Conservation (phyloP, 30 jellyfish, hydroid and myxozoan species). For the Aurelia sp. region DNA sequence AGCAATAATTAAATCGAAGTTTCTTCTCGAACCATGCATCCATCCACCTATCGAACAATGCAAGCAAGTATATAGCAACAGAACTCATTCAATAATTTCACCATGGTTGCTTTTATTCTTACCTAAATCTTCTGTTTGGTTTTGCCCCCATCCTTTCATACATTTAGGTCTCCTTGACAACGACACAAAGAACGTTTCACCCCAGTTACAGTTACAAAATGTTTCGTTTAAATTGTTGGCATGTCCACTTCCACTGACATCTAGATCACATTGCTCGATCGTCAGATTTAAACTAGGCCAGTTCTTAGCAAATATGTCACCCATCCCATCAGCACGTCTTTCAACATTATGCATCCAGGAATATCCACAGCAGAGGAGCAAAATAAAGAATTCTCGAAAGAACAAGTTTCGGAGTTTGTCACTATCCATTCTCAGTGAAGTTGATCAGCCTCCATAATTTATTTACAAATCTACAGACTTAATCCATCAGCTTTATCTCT, state of each 20-base stretch:
- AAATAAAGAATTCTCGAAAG: not conserved
- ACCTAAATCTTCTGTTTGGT: not conserved
- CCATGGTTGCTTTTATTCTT: not conserved
- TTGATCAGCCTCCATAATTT: too few species aligned
- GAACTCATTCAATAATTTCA: too few species aligned
- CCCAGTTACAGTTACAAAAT: not conserved
- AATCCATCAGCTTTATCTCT: too few species aligned
- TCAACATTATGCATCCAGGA: too few species aligned
- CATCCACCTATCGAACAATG: too few species aligned
- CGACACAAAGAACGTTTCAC: not conserved
- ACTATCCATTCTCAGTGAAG: too few species aligned
- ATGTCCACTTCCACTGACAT: slow-evolving; percentile 1
- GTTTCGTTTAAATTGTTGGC: not conserved
- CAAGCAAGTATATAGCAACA: too few species aligned
- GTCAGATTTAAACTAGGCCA: not conserved
- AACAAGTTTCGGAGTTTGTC: not conserved
- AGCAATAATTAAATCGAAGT: too few species aligned
- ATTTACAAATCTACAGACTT: too few species aligned
- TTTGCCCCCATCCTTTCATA: not conserved
- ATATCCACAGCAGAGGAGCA: too few species aligned
- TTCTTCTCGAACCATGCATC: too few species aligned
- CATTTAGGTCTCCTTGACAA: not conserved
- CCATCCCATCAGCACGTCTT: not conserved
- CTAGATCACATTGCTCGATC: not conserved
- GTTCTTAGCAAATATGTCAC: not conserved